phyloP scores from a whole-genome alignment of 2,888 invertebrate species.

The Habrosyne pyritoides region DNA sequence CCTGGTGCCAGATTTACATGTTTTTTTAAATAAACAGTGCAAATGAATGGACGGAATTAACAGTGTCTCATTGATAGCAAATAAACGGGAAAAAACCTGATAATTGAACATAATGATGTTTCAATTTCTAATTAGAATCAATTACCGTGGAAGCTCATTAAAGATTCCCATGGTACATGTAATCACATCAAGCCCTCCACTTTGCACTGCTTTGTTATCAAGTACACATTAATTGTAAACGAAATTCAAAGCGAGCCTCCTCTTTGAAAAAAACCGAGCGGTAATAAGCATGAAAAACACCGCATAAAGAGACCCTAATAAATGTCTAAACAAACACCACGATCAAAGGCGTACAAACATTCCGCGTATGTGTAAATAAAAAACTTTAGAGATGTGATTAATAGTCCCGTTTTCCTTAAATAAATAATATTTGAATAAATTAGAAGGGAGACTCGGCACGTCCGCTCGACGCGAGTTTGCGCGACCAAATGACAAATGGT shows the following conservation, averaged over 20 bases:
- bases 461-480: slow-evolving; percentile 73
- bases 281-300: slow-evolving; percentile 47
- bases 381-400: slow-evolving; percentile 79
- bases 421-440: slow-evolving; percentile 83
- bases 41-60: not conserved
- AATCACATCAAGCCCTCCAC: slow-evolving; percentile 4
- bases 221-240: slow-evolving; percentile 20
- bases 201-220: slow-evolving; percentile 3
- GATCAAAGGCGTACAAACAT: slow-evolving; percentile 72
- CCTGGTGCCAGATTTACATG: not conserved
- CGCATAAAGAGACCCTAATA: slow-evolving; percentile 60
- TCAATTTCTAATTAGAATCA: slow-evolving; percentile 2
- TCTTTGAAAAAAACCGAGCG: slow-evolving; percentile 25
- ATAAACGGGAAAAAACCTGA: not conserved
- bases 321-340: slow-evolving; percentile 59
- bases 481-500: slow-evolving; percentile 81
- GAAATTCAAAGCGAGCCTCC: slow-evolving; percentile 32
- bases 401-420: slow-evolving; percentile 81
- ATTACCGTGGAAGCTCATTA: slow-evolving; percentile 9
- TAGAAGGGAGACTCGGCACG: slow-evolving; percentile 72
- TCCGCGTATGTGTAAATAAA: slow-evolving; percentile 76
- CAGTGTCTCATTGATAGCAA: not conserved
- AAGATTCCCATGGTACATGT: not conserved
- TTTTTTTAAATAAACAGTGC: not conserved
- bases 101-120: not conserved